A percentile compares a stretch with the other conserved stretches of the same genome.
Conservation (phyloP, 2,888 invertebrate genomes). For the Tineola bisselliella region DNA sequence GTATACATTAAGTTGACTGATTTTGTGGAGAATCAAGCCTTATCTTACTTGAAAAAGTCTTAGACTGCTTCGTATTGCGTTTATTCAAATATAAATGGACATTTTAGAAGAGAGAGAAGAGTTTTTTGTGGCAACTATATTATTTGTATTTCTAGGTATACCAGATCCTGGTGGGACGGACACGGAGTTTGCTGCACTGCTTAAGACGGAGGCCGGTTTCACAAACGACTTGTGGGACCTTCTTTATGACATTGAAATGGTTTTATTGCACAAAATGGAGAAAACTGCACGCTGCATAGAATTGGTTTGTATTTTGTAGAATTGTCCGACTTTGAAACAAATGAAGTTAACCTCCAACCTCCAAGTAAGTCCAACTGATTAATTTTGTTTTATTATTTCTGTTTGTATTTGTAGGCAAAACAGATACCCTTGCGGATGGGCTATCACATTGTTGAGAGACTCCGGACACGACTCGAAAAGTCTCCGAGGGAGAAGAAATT, state of each 20-base stretch:
- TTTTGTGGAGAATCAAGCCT: too few species aligned
- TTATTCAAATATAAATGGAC: too few species aligned
- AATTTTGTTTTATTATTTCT: neutral
- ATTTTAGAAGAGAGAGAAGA: too few species aligned
- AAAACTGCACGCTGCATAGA: conserved; percentile 41
- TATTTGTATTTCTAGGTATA: neutral
- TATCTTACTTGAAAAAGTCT: too few species aligned
- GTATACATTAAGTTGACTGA: too few species aligned
- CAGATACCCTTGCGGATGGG: conserved; percentile 39
- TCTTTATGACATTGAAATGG: conserved; percentile 49
- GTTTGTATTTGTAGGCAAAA: conserved; percentile 36
- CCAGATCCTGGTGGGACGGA: conserved; percentile 2
- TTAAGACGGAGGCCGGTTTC: conserved; percentile 44
- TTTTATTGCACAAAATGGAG: conserved; percentile 44
- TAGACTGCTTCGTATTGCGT: too few species aligned
- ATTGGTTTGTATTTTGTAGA: conserved; percentile 34
- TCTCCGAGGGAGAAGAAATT: conserved; percentile 49
- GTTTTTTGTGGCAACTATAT: neutral
- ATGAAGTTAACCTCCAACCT: too few species aligned
- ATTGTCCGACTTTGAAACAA: too few species aligned
- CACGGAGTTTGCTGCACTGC: conserved; percentile 28
- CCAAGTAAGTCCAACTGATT: too few species aligned
- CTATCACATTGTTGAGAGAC: conserved; percentile 43
- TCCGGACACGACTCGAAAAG: conserved; percentile 40
- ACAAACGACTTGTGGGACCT: conserved; percentile 45